Percentiles rank a stretch among this genome's conserved stretches.
Conservation (phyloP, 2,797 vertebrate species). For the Clarias pachynema region DNA sequence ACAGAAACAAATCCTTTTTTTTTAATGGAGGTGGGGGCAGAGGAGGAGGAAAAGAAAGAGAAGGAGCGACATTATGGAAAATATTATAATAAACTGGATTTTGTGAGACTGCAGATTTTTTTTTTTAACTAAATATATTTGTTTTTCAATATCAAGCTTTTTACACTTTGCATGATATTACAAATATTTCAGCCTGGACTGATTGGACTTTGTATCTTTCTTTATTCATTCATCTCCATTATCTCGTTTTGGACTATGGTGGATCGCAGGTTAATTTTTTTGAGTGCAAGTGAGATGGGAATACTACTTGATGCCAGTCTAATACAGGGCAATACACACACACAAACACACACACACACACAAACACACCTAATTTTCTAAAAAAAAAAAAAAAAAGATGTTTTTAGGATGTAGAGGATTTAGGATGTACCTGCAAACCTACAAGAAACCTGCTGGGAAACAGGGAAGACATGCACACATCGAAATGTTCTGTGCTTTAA, state of each 20-base stretch:
- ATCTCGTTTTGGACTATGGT: neutral
- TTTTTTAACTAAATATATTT: neutral
- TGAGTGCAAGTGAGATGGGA: neutral
- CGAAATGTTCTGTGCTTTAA: neutral
- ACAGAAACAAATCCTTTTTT: conserved; percentile 64
- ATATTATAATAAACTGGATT: conserved; percentile 50
- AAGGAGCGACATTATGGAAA: conserved; percentile 49
- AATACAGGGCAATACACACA: neutral
- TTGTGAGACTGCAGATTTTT: conserved; percentile 30
- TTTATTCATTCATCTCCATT: neutral
- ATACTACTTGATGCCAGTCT: neutral
- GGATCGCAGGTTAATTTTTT: neutral
- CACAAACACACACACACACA: neutral
- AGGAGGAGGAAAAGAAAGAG: conserved; percentile 4
- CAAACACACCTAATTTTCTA: neutral
- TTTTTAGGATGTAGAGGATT: neutral
- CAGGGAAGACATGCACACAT: neutral
- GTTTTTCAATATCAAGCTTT: neutral
- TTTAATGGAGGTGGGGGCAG: conserved; percentile 14
- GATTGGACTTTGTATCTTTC: neutral
- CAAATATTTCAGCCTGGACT: no score
- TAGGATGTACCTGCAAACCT: neutral
- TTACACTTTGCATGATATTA: neutral
- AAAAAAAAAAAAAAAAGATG: neutral
- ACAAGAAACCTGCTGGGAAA: neutral